Conservation (phyloP, 2,888 invertebrate species). For the Lutraria lutraria region DNA sequence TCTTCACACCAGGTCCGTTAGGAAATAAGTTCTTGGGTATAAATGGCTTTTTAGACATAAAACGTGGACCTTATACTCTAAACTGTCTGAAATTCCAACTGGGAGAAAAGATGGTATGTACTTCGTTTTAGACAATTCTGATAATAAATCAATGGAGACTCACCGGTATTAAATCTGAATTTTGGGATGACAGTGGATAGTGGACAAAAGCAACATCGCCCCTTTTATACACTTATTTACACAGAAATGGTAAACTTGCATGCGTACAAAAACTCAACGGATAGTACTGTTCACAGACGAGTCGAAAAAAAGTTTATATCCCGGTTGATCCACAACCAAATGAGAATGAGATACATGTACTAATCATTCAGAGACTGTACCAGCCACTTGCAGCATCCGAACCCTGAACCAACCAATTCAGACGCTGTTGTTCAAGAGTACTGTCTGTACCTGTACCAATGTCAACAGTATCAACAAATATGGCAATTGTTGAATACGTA, state of each 20-base stretch:
- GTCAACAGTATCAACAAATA: background rate
- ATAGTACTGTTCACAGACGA: constrained; percentile 7
- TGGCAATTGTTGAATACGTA: constrained; percentile 16
- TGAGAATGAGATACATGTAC: background rate
- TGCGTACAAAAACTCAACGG: constrained; percentile 4
- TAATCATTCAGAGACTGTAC: constrained; percentile 19
- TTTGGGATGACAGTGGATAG: constrained; percentile 53
- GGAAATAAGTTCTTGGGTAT: background rate
- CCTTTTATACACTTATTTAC: background rate
- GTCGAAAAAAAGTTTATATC: background rate
- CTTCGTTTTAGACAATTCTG: background rate
- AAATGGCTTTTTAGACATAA: background rate
- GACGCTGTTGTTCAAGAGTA: background rate
- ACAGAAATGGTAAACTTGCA: constrained; percentile 9
- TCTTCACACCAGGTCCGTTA: background rate
- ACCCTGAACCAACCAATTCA: background rate
- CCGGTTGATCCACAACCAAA: constrained; percentile 14
- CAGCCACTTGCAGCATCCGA: background rate
- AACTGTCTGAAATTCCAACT: background rate
- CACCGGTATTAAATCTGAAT: constrained; percentile 25
- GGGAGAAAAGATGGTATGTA: background rate
- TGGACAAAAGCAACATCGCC: constrained; percentile 28
- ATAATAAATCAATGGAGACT: background rate
- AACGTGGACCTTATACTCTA: background rate
- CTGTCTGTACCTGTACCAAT: background rate